phyloP scores from a whole-genome alignment of 1,140 invertebrate genomes.

The Melipona quadrifasciata region DNA sequence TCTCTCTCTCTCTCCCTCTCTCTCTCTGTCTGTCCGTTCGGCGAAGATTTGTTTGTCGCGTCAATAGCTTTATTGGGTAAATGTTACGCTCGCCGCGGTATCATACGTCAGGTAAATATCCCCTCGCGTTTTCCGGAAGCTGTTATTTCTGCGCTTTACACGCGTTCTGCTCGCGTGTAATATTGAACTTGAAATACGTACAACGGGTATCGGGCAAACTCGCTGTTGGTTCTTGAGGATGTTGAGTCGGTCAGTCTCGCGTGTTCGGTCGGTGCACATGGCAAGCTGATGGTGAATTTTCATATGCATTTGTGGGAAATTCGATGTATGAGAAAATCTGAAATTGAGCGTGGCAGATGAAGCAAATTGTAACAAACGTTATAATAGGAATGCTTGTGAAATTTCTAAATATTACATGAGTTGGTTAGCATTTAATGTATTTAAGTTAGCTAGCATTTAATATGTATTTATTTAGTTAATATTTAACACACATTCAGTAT shows the following conservation, averaged over 20 bases:
- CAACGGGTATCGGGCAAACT: background rate
- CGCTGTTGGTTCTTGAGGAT: background rate
- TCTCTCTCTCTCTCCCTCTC: background rate
- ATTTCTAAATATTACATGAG: too few species aligned
- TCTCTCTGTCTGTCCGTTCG: constrained; percentile 16
- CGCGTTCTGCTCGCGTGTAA: background rate
- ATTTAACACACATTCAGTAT: too few species aligned
- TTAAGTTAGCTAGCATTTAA: too few species aligned
- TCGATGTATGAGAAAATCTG: too few species aligned
- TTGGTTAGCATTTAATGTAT: too few species aligned
- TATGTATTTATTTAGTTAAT: too few species aligned
- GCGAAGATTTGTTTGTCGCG: constrained; percentile 56
- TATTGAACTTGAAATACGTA: constrained; percentile 21
- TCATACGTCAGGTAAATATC: constrained; percentile 44
- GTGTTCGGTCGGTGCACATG: background rate
- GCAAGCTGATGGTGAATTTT: background rate
- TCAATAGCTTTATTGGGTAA: constrained; percentile 45
- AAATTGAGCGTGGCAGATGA: too few species aligned
- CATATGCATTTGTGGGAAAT: too few species aligned
- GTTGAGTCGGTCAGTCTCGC: background rate
- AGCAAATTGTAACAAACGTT: too few species aligned
- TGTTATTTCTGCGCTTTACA: constrained; percentile 31
- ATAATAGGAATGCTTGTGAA: too few species aligned
- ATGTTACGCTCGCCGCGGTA: constrained; percentile 24
- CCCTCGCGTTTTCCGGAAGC: background rate